Evolutionary conservation across 2,888 invertebrate species (phyloP).

Genomic region (Alviniconcha strummeri): DNA sequence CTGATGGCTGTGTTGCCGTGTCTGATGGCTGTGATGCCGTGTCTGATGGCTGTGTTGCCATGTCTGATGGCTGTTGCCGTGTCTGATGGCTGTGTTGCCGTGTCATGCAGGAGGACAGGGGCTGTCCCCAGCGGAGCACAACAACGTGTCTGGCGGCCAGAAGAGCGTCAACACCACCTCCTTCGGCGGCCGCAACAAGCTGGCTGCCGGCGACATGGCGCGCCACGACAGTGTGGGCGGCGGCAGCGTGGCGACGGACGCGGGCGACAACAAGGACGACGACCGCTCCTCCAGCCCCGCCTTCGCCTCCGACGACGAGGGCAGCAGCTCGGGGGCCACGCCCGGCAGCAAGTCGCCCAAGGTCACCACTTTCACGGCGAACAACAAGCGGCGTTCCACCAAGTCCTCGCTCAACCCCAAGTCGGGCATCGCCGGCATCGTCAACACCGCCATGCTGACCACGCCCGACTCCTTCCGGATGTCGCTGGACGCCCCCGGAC

Average conservation of each 20-base stretch:
- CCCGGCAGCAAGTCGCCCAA: slow-evolving; percentile 36
- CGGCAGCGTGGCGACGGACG: slow-evolving; percentile 40
- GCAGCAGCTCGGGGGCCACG: slow-evolving; percentile 57
- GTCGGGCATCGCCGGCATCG: slow-evolving; percentile 34
- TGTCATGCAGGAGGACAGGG: too few relatives aligned
- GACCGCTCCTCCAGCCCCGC: slow-evolving; percentile 92
- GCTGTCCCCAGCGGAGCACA: neutral
- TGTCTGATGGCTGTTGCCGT: too few relatives aligned
- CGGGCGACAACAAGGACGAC: slow-evolving; percentile 74
- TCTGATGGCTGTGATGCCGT: too few relatives aligned
- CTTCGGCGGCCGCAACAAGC: slow-evolving; percentile 49
- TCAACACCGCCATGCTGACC: slow-evolving; percentile 38
- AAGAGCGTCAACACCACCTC: slow-evolving; percentile 40
- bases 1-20: too few relatives aligned
- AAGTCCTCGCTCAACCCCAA: slow-evolving; percentile 30
- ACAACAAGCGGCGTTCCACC: slow-evolving; percentile 10
- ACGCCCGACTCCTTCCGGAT: slow-evolving; percentile 29
- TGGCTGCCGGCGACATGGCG: slow-evolving; percentile 44
- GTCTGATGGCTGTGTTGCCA: too few relatives aligned
- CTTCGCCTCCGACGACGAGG: slow-evolving; percentile 95
- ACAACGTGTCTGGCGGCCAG: slow-evolving; percentile 11
- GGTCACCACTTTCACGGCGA: slow-evolving; percentile 6
- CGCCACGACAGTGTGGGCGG: slow-evolving; percentile 57
- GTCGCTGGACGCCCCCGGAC: neutral
- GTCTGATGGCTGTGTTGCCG: neutral